Percentiles rank a stretch among this genome's conserved stretches.
Conservation (phyloP, 2,113 vertebrate species). For the Ramphastos sulfuratus region DNA sequence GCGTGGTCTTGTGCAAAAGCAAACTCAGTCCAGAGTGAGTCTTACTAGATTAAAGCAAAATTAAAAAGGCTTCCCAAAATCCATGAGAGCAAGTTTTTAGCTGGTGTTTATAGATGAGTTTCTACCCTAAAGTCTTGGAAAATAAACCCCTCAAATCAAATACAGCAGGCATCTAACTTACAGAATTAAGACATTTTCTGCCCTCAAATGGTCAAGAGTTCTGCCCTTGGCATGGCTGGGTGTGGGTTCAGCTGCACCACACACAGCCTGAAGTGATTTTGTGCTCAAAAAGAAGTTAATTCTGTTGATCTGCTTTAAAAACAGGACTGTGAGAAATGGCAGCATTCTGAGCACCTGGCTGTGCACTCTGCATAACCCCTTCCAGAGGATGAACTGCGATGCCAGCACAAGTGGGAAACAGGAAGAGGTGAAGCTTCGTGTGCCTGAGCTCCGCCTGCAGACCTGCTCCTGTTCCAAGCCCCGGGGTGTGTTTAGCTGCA, state of each 20-base stretch:
- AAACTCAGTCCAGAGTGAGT: background rate
- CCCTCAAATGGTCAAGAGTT: background rate
- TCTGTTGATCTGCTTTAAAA: background rate
- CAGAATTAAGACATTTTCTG: background rate
- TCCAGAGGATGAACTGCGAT: background rate
- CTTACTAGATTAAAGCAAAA: background rate
- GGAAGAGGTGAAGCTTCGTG: background rate
- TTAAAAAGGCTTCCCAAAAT: background rate
- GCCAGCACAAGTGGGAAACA: background rate
- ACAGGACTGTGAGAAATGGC: background rate
- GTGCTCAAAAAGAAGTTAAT: background rate
- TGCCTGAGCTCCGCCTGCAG: background rate
- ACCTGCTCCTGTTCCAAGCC: background rate
- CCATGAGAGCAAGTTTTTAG: background rate
- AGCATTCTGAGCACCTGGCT: background rate
- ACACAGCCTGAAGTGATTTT: background rate
- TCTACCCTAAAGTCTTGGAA: background rate
- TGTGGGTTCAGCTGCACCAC: background rate
- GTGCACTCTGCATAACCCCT: background rate
- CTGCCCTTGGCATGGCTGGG: background rate
- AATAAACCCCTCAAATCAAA: background rate
- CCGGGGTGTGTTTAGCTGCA: fast-evolving
- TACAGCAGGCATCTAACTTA: background rate
- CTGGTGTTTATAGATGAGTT: background rate
- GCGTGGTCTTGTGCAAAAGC: background rate